phyloP scores from a whole-genome alignment of 2,888 invertebrate species.

The Epirrhoe alternata region DNA sequence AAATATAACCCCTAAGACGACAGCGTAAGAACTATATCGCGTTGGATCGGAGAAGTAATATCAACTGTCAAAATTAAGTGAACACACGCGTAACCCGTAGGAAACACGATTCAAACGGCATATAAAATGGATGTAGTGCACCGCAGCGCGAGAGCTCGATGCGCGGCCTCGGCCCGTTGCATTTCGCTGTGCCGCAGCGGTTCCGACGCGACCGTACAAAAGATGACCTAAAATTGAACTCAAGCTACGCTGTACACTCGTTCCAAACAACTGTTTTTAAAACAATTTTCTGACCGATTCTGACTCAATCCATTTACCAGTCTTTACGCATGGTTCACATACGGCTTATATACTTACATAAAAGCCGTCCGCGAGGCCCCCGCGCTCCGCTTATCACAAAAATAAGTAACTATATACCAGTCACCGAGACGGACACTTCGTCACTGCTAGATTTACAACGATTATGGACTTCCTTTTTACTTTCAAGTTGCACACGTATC shows the following conservation, averaged over 20 bases:
- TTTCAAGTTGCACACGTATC: conserved; percentile 45
- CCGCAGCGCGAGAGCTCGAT: conserved; percentile 69
- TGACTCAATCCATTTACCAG: conserved; percentile 65
- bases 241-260: conserved; percentile 68
- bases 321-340: conserved; percentile 59
- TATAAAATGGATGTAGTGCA: conserved; percentile 79
- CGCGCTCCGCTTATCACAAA: conserved; percentile 84
- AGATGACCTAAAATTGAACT: conserved; percentile 84
- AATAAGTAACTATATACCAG: conserved; percentile 85
- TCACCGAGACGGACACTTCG: conserved; percentile 80
- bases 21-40: conserved; percentile 70
- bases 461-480: conserved; percentile 44
- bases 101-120: conserved; percentile 77
- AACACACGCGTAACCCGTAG: conserved; percentile 79
- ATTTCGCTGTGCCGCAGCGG: conserved; percentile 78
- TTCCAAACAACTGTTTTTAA: conserved; percentile 65
- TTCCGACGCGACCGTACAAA: conserved; percentile 79
- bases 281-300: conserved; percentile 73
- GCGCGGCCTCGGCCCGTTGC: conserved; percentile 83
- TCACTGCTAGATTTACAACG: conserved; percentile 73
- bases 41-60: conserved; percentile 68
- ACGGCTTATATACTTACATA: conserved; percentile 76
- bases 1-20: conserved; percentile 70
- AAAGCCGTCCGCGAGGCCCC: conserved; percentile 77
- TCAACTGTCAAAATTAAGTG: conserved; percentile 85